A percentile compares a stretch with the other conserved stretches of the same genome.
These are phyloP conservation scores for Archocentrus centrarchus DNA, from an alignment of 2,113 vertebrate species.

Conservation along the genomic window DNA sequence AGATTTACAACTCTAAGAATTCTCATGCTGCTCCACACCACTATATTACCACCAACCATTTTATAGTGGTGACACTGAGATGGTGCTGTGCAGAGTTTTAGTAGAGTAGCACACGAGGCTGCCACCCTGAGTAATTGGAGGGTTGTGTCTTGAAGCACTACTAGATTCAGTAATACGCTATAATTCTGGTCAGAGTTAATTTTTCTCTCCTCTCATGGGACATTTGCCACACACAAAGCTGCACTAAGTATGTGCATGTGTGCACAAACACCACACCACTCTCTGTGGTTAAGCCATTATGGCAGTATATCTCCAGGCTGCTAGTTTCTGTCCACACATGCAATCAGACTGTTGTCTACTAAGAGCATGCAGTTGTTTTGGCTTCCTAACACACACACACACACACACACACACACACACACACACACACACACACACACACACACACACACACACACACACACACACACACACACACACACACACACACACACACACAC, in stretches of 20 bases:
- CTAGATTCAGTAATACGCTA: slow-evolving; percentile 33
- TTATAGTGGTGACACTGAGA: background rate
- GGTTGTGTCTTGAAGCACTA: slow-evolving; percentile 44
- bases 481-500: background rate
- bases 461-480: background rate
- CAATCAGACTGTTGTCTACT: slow-evolving; percentile 22
- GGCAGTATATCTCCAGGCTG: slow-evolving; percentile 29
- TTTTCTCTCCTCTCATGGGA: slow-evolving; percentile 34
- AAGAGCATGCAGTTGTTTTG: no score
- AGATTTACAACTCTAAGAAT: background rate
- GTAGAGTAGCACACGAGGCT: slow-evolving; percentile 2
- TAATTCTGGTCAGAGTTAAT: slow-evolving; percentile 54
- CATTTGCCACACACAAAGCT: slow-evolving; percentile 55
- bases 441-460: no score
- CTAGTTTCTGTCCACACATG: slow-evolving; percentile 31
- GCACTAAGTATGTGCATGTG: background rate
- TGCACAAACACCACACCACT: background rate
- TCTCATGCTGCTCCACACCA: background rate
- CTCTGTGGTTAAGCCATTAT: slow-evolving; percentile 13
- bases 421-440: background rate
- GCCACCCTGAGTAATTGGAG: slow-evolving; percentile 51
- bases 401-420: no score
- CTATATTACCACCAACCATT: background rate
- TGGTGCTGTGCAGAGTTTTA: background rate
- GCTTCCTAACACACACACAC: no score